Evolutionary conservation across 2,113 vertebrate genomes (phyloP), one percentile per base, ranked within the genome.

Genomic region (Podarcis muralis): DNA sequence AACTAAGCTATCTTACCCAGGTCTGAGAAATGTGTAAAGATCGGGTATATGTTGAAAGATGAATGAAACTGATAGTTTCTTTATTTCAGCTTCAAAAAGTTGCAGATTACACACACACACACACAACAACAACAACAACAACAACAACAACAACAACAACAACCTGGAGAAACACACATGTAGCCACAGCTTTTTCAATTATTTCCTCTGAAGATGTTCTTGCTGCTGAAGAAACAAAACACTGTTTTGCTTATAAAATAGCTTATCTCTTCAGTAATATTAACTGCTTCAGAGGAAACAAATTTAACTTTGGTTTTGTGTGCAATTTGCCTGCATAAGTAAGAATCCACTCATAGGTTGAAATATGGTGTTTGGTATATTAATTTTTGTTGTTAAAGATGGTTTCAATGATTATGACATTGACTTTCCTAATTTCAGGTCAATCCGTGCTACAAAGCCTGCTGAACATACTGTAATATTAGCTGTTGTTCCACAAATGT

Each of bases 381-480:
- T 86, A 92, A 27, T 48, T 65, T 87, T 6, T 74, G 43, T 86
- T 87, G 4, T 72, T 30, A 72, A 84, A 78, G 30, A 11, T 23
- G 12, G 68, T 65, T 15, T 89, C 25, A 57, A 66, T 23, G 9
- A 69, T 16, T 88, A 12, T 94, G 91, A 95, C 71, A 53, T 22
- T 48, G 86, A 9, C 37, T 72, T 90, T 94, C 95, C 30, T 96
- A 84, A 16, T 94, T 90, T 89, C 95, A 99, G 99, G 94, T 98
- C 97, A 90, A 98, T 99, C 94, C 98, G 98, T 88, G 98, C 97
- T 89, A 98, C 98, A 40, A 98, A 98, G 85, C 97, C 97, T 71
- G 98, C 98, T 0, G 98, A 98, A 95, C 98, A 98, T 91, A 97
- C 98, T 12, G 98, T 99, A 78, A 98, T 99, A 90, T 96, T 99